phyloP scores from a whole-genome alignment of 2,113 vertebrate genomes.

The Pan paniscus region DNA sequence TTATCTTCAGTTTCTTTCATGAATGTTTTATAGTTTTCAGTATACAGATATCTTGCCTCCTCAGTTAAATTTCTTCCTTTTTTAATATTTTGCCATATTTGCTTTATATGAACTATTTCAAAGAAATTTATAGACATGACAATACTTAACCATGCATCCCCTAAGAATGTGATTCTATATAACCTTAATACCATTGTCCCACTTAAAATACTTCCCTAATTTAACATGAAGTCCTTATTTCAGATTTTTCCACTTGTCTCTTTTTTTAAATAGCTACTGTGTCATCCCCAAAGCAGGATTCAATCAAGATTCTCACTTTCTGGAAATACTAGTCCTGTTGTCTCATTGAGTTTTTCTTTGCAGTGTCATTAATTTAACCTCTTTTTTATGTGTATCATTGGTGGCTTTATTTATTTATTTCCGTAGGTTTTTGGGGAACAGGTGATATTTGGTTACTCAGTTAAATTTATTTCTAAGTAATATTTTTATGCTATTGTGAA shows the following conservation, averaged over 20 bases:
- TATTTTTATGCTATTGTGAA: not conserved
- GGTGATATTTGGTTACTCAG: no score
- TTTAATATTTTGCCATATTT: not conserved
- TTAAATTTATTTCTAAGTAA: not conserved
- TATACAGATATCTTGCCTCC: not conserved
- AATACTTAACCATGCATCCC: not conserved
- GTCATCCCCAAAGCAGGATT: not conserved
- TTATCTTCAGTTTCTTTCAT: not conserved
- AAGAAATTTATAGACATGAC: not conserved
- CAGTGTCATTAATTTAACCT: not conserved
- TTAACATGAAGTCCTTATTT: not conserved
- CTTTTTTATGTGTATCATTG: not conserved
- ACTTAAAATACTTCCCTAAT: not conserved
- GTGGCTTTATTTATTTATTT: no score
- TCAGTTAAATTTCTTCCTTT: not conserved
- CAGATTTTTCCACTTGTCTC: not conserved
- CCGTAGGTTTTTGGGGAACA: no score
- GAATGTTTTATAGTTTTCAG: not conserved
- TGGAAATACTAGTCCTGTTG: not conserved
- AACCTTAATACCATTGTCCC: not conserved
- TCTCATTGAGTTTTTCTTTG: not conserved
- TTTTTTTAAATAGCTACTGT: not conserved
- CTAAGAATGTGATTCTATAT: not conserved
- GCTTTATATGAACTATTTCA: not conserved
- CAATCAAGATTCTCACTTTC: not conserved